Conservation (phyloP, 2,113 vertebrate species). For the Uria lomvia region DNA sequence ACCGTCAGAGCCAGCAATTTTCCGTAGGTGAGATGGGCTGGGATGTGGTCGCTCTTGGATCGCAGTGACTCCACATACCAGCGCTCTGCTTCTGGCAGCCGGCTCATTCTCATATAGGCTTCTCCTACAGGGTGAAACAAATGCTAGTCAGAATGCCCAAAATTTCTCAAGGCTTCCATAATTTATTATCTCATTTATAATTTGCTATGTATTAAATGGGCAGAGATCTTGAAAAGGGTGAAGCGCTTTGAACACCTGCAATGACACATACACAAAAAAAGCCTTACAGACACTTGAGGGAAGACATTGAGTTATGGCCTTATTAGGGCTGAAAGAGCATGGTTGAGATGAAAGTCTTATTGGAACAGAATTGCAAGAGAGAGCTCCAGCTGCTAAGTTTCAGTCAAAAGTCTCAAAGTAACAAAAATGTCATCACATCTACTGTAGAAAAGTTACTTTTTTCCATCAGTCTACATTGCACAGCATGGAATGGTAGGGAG, state of each 20-base stretch:
- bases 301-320: background rate
- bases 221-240: background rate
- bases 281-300: background rate
- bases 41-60: conserved; percentile 95
- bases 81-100: conserved; percentile 86
- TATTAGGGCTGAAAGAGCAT: background rate
- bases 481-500: background rate
- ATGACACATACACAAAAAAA: background rate
- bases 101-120: conserved; percentile 92
- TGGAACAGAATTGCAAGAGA: background rate
- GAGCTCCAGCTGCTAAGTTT: background rate
- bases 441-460: background rate
- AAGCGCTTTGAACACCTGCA: background rate
- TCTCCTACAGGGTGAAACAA: conserved; percentile 80
- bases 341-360: background rate
- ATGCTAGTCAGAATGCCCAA: background rate
- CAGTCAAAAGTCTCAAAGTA: background rate
- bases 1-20: conserved; percentile 93
- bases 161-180: background rate
- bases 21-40: conserved; percentile 95
- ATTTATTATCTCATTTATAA: background rate
- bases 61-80: conserved; percentile 93
- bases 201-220: background rate
- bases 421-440: background rate
- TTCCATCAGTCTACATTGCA: background rate